A percentile compares a stretch with the other conserved stretches of the same genome.
Conservation (phyloP, 2,888 invertebrate species). For the Tanypteryx hageni region DNA sequence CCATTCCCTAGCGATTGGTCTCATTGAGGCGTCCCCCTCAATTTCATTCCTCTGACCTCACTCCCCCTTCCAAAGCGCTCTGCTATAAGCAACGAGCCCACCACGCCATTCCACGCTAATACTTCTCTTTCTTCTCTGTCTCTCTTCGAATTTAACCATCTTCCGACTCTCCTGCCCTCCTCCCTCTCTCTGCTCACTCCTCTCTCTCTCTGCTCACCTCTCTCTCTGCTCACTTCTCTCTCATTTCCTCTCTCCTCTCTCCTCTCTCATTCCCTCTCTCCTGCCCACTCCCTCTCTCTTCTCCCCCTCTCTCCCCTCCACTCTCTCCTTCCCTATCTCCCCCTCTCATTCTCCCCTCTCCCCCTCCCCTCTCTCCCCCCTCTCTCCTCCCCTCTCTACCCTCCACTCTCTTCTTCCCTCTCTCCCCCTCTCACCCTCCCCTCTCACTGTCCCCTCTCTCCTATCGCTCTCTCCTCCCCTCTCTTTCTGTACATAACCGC, state of each 20-base stretch:
- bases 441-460: neutral
- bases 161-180: too few species aligned
- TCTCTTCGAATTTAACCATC: too few species aligned
- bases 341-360: neutral
- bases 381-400: neutral
- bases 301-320: neutral
- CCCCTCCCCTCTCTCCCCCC: neutral
- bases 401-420: neutral
- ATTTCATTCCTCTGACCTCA: too few species aligned
- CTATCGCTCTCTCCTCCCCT: neutral
- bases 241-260: neutral
- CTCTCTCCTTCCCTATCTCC: neutral
- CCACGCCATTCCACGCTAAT: too few species aligned
- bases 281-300: neutral
- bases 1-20: neutral
- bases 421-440: neutral
- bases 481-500: too few species aligned
- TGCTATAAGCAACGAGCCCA: too few species aligned
- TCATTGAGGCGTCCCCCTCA: neutral
- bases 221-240: neutral
- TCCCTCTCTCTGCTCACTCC: neutral
- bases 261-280: neutral
- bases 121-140: too few species aligned
- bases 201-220: neutral
- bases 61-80: too few species aligned